Percentiles rank a stretch among this genome's conserved stretches.
Evolutionary conservation across 1,140 invertebrate genomes (phyloP).

Genomic region (Medauroidea extradentata): DNA sequence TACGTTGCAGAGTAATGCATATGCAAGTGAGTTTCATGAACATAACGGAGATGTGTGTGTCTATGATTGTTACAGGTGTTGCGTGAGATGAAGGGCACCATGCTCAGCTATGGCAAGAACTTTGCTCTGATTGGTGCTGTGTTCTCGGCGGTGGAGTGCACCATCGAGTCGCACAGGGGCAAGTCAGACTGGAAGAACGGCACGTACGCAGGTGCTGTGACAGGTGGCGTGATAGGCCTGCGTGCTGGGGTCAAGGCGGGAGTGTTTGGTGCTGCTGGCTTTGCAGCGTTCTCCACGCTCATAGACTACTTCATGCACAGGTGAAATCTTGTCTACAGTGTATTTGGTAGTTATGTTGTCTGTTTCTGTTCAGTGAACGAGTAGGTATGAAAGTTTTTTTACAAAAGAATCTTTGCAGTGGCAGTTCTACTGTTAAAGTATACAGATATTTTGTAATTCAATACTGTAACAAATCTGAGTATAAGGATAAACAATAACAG

Average conservation of each 20-base stretch:
- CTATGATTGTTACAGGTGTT: constrained; percentile 43
- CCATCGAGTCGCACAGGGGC: constrained; percentile 84
- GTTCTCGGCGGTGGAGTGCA: constrained; percentile 90
- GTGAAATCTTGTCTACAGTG: no score
- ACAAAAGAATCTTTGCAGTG: no score
- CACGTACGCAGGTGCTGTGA: constrained; percentile 87
- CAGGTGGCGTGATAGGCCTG: constrained; percentile 91
- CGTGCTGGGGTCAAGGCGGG: constrained; percentile 93
- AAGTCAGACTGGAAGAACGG: constrained; percentile 96
- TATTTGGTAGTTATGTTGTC: no score
- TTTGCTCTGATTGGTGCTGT: constrained; percentile 92
- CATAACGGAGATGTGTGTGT: no score
- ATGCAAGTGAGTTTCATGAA: no score
- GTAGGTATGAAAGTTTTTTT: no score
- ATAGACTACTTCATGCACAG: constrained; percentile 92
- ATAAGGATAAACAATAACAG: no score
- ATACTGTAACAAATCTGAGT: no score
- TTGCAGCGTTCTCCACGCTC: constrained; percentile 90
- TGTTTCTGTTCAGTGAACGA: no score
- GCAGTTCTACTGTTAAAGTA: no score
- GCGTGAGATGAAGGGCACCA: constrained; percentile 87
- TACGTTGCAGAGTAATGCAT: no score
- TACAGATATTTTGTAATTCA: no score
- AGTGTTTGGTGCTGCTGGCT: constrained; percentile 85
- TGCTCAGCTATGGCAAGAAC: constrained; percentile 92